Percentiles rank a stretch among this genome's conserved stretches.
Evolutionary conservation across 1,140 invertebrate genomes (phyloP).

Genomic region (Cyclargus thomasi): DNA sequence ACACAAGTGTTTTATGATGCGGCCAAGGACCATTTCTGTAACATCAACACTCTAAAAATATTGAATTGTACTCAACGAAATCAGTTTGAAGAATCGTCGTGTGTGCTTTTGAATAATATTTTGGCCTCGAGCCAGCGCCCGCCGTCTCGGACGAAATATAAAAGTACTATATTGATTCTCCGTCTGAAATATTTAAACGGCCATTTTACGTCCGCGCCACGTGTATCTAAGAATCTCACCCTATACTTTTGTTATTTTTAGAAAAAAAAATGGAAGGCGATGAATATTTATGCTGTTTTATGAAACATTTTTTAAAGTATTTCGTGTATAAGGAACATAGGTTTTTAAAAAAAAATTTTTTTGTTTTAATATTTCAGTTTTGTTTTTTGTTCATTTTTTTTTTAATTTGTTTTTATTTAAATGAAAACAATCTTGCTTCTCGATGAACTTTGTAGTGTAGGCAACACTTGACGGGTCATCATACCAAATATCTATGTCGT

Average conservation of each 20-base stretch:
- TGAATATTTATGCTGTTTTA: neutral
- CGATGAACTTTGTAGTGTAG: too few relatives aligned
- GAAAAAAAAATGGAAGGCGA: neutral
- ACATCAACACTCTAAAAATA: neutral
- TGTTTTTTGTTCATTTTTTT: too few relatives aligned
- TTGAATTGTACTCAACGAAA: constrained; percentile 14
- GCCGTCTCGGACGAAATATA: constrained; percentile 6
- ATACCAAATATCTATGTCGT: neutral
- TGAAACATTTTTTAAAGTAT: neutral
- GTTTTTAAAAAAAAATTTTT: too few relatives aligned
- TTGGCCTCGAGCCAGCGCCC: neutral
- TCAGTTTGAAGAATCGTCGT: constrained; percentile 9
- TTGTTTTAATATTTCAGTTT: too few relatives aligned
- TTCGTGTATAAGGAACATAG: too few relatives aligned
- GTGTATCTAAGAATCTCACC: neutral
- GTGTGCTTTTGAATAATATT: constrained; percentile 13
- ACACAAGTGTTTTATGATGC: neutral
- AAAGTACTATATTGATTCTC: constrained; percentile 6
- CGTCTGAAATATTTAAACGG: constrained; percentile 7
- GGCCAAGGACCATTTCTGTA: neutral
- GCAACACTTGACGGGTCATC: neutral
- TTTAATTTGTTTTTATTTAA: too few relatives aligned
- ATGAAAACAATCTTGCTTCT: too few relatives aligned
- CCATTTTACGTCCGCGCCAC: neutral
- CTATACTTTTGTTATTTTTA: neutral